A percentile compares a stretch with the other conserved stretches of the same genome.
These are phyloP conservation scores for Pachypeltis micranthus DNA, from an alignment of 1,140 invertebrate species.

Conservation along the genomic window DNA sequence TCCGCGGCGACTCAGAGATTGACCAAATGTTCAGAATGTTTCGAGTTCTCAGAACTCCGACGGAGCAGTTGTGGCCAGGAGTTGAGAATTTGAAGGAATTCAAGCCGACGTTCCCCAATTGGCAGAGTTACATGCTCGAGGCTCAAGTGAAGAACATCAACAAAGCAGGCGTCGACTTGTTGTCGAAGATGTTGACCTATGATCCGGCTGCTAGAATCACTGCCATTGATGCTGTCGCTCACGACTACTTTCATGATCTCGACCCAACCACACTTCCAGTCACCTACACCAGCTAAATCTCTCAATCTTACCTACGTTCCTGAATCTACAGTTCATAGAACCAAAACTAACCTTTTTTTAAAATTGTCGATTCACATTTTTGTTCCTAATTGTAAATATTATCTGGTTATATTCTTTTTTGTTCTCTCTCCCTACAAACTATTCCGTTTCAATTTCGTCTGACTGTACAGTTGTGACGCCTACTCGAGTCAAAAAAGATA, in stretches of 20 bases:
- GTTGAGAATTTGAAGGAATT: slow-evolving; percentile 47
- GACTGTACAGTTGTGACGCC: too few species aligned
- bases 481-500: too few species aligned
- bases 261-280: slow-evolving; percentile 44
- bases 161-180: slow-evolving; percentile 52
- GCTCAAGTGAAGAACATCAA: slow-evolving; percentile 48
- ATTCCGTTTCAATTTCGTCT: too few species aligned
- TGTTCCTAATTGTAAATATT: too few species aligned
- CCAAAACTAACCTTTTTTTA: too few species aligned
- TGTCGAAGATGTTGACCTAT: slow-evolving; percentile 62
- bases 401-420: too few species aligned
- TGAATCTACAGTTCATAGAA: too few species aligned
- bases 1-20: slow-evolving; percentile 92
- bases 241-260: slow-evolving; percentile 62
- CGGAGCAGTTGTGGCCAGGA: slow-evolving; percentile 48
- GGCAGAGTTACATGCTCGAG: slow-evolving; percentile 57
- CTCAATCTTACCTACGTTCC: not conserved
- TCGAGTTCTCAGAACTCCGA: slow-evolving; percentile 47
- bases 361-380: too few species aligned
- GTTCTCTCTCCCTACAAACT: too few species aligned
- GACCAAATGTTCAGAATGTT: slow-evolving; percentile 91
- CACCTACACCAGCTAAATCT: too few species aligned
- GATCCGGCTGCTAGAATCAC: slow-evolving; percentile 62
- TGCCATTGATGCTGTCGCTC: slow-evolving; percentile 53
- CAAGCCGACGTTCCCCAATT: slow-evolving; percentile 70